Conservation (phyloP, 2,797 vertebrate species). For the Lindbergichthys nudifrons region DNA sequence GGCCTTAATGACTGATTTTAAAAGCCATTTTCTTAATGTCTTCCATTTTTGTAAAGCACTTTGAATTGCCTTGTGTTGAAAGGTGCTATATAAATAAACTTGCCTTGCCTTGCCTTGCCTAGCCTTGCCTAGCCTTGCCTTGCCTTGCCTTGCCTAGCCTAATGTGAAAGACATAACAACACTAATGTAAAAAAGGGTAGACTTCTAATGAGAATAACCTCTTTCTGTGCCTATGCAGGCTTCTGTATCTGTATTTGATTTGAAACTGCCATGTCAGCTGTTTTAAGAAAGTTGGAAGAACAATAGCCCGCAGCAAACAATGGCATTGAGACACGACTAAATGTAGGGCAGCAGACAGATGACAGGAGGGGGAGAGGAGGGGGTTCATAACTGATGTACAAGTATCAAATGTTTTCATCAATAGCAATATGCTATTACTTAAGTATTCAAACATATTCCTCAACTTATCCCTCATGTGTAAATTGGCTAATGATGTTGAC, state of each 20-base stretch:
- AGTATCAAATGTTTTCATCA: background rate
- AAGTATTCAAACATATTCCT: background rate
- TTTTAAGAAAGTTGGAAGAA: conserved; percentile 22
- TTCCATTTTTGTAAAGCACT: too few relatives aligned
- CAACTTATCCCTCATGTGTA: background rate
- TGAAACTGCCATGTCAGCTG: conserved; percentile 36
- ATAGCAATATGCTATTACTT: background rate
- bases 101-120: too few relatives aligned
- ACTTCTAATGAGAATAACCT: background rate
- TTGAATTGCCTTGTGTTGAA: too few relatives aligned
- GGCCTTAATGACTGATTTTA: too few relatives aligned
- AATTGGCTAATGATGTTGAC: background rate
- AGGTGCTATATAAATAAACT: too few relatives aligned
- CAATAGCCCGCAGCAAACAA: conserved; percentile 22
- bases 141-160: too few relatives aligned
- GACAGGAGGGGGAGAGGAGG: background rate
- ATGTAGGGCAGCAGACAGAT: background rate
- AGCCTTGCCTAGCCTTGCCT: too few relatives aligned
- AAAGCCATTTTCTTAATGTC: too few relatives aligned
- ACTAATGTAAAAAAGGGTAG: background rate
- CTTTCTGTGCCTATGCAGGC: conserved; percentile 7
- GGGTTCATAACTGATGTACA: background rate
- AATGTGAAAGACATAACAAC: conserved; percentile 8
- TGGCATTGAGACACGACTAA: background rate
- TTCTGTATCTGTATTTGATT: conserved; percentile 18